Percentiles rank a stretch among this genome's conserved stretches.
These are phyloP conservation scores for Pyrrhosoma nymphula DNA, from an alignment of 2,888 invertebrate genomes.

Conservation along the genomic window DNA sequence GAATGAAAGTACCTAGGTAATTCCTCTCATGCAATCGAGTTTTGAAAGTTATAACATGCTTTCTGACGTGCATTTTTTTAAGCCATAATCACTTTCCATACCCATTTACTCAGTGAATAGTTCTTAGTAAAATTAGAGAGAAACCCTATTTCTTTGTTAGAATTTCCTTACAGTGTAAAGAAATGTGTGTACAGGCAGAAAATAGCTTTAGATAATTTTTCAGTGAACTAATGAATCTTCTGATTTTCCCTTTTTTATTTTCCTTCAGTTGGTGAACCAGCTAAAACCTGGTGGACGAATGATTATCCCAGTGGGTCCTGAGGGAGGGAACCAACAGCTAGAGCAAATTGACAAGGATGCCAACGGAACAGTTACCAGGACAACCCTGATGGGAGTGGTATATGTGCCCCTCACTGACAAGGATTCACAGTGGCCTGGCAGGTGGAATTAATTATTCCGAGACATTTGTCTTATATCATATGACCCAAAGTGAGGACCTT, in stretches of 20 bases:
- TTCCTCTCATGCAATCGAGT: too few species aligned
- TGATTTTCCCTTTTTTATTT: constrained; percentile 7
- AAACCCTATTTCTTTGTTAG: too few species aligned
- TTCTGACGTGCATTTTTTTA: too few species aligned
- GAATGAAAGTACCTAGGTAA: too few species aligned
- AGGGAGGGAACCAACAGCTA: constrained; percentile 91
- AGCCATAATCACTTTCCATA: too few species aligned
- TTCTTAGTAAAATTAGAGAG: too few species aligned
- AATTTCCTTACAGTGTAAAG: too few species aligned
- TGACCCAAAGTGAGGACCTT: constrained; percentile 50
- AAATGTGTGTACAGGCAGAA: too few species aligned
- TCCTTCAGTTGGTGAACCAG: constrained; percentile 87
- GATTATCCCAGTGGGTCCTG: constrained; percentile 93
- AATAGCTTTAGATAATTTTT: too few species aligned
- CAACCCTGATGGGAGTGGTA: constrained; percentile 95
- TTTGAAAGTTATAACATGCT: too few species aligned
- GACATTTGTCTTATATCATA: constrained; percentile 32
- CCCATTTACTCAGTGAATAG: too few species aligned
- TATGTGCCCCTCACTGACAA: constrained; percentile 97
- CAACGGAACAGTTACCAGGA: constrained; percentile 88
- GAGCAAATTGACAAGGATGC: constrained; percentile 93
- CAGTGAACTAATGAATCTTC: too few species aligned
- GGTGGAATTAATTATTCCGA: constrained; percentile 66
- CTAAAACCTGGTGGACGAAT: constrained; percentile 95
- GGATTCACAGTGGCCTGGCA: constrained; percentile 83